Evolutionary conservation across 2,113 vertebrate species (phyloP).

Genomic region (Nothocercus nigrocapillus): DNA sequence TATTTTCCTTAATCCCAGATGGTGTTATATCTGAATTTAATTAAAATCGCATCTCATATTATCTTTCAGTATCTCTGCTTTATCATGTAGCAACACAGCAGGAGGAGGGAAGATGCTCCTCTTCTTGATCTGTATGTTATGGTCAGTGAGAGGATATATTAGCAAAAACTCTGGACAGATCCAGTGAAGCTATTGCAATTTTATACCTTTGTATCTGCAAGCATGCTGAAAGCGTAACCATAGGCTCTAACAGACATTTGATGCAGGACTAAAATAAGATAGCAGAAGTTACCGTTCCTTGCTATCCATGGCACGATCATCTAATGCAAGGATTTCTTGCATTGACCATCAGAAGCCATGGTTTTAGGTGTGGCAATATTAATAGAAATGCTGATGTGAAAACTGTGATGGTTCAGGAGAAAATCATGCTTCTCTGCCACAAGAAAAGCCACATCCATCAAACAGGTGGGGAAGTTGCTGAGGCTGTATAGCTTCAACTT

Average conservation of each 20-base stretch:
- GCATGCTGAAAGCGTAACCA: not conserved
- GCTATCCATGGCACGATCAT: not conserved
- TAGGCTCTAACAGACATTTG: not conserved
- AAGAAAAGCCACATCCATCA: not conserved
- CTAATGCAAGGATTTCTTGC: not conserved
- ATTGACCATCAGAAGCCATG: not conserved
- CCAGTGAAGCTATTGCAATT: not conserved
- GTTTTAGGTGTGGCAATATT: not conserved
- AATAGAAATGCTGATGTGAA: not conserved
- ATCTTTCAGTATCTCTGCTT: not conserved
- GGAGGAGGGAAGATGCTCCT: not conserved
- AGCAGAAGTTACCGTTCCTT: not conserved
- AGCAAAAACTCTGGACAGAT: not conserved
- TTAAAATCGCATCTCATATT: not conserved
- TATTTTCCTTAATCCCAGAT: not conserved
- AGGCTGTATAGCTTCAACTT: not conserved
- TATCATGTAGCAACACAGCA: not conserved
- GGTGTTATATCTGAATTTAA: not conserved
- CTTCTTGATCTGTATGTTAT: not conserved
- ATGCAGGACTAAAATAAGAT: not conserved
- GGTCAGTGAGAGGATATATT: not conserved
- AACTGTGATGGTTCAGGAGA: not conserved
- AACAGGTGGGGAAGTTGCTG: not conserved
- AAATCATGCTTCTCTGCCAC: not conserved
- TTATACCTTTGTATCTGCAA: not conserved